Evolutionary conservation across 2,113 vertebrate species (phyloP), one percentile per base, ranked within the genome.

Genomic region (Catharus fuscescens): DNA sequence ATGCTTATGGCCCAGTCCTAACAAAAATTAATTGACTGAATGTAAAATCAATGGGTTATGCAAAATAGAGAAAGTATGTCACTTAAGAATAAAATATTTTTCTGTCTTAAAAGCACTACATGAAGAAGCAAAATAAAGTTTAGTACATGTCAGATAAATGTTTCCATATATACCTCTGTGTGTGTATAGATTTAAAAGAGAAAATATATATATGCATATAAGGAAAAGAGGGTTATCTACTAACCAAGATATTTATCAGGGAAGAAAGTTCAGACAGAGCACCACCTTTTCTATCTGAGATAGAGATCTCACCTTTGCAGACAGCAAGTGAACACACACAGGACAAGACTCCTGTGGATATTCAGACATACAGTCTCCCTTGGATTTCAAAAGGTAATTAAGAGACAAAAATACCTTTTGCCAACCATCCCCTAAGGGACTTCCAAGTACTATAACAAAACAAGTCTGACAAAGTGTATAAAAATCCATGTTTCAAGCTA

Each of bases 311-410:
- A 82, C 50, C 26, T 77, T 65, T 65, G 76, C 18, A 72, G 52
- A 82, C 36, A 71, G 53, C 40, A 61, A 90, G 44, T 1, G 12
- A 42, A 65, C 62, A 86, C 5, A 53, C 2, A 73, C 11, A 86
- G 76, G 52, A 65, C 38, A 91, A 78, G 74, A 54, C 29, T 83
- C 69, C 31, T 3, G 17, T 3, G 8, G 52, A 44, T 66, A 77
- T 56, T 88, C 31, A 74, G 65, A 78, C 28, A 64, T 16, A 34
- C 23, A 77, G 42, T 14, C 62, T 76, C 53, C 14, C 72, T 65
- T 18, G 65, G 48, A 92, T 53, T 86, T 73, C 86, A 86, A 70
- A 88, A 50, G 42, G 36, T 73, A 88, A 95, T 88, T 80, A 83
- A 83, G 59, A 92, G 32, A 77, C 45, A 83, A 86, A 69, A 77